phyloP scores from a whole-genome alignment of 2,797 vertebrate genomes.

The Ibycter americanus region DNA sequence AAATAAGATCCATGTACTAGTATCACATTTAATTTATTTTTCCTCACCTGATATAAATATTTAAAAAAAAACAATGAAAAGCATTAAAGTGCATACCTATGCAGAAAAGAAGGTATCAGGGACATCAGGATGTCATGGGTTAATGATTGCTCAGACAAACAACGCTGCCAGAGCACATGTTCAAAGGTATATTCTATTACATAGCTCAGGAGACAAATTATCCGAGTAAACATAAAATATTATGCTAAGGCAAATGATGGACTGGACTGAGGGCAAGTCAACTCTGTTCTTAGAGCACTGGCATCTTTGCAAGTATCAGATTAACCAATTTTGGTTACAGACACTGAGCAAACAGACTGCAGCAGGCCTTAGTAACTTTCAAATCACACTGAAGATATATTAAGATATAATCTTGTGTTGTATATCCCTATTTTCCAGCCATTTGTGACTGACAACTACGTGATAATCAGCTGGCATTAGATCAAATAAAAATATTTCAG shows the following conservation, averaged over 20 bases:
- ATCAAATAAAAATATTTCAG: background rate
- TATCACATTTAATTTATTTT: background rate
- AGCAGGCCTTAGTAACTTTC: background rate
- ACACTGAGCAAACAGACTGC: background rate
- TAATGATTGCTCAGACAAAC: background rate
- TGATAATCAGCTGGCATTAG: background rate
- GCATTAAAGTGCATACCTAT: background rate
- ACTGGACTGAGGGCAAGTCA: background rate
- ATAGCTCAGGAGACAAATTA: background rate
- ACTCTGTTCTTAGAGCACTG: background rate
- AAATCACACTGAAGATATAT: background rate
- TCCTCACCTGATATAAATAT: background rate
- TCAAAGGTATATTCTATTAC: conserved; percentile 15
- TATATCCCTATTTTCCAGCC: background rate
- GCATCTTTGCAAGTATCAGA: background rate
- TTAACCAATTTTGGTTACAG: background rate
- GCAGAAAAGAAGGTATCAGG: background rate
- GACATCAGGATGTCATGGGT: background rate
- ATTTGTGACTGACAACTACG: background rate
- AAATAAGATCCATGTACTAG: background rate
- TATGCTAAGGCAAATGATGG: background rate
- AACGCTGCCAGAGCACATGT: background rate
- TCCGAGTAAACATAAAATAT: background rate
- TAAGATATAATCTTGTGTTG: background rate
- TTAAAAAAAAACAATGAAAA: background rate